Conservation (phyloP, 2,797 vertebrate species). For the Dryobates pubescens region DNA sequence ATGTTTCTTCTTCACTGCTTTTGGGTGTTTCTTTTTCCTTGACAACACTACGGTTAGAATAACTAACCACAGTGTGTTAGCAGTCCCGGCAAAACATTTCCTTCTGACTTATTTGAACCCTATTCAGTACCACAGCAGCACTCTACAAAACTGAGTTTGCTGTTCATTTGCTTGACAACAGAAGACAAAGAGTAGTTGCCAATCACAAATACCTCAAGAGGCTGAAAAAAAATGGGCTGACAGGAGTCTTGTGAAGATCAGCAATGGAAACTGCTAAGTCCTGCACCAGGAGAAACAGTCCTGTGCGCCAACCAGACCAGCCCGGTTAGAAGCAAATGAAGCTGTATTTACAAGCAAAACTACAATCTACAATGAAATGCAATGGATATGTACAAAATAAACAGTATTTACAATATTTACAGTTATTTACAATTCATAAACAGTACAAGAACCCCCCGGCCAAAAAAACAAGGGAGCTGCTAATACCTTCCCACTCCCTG, state of each 20-base stretch:
- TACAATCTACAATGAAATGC: too few species aligned
- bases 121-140: neutral
- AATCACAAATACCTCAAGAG: neutral
- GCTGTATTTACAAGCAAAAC: too few species aligned
- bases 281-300: neutral
- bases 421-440: too few species aligned
- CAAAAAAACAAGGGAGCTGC: too few species aligned
- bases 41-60: neutral
- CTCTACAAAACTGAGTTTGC: neutral
- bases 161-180: neutral
- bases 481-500: too few species aligned
- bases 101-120: neutral
- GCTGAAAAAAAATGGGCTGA: neutral
- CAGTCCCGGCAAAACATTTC: neutral
- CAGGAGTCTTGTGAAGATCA: neutral
- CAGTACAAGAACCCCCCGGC: too few species aligned
- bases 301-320: neutral
- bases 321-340: too few species aligned
- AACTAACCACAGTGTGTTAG: neutral
- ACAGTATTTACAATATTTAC: too few species aligned
- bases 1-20: neutral
- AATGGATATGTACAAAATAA: too few species aligned
- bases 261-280: neutral
- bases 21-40: neutral
- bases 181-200: neutral